Conservation (phyloP, 1,140 invertebrate genomes). For the Papilio glaucus region DNA sequence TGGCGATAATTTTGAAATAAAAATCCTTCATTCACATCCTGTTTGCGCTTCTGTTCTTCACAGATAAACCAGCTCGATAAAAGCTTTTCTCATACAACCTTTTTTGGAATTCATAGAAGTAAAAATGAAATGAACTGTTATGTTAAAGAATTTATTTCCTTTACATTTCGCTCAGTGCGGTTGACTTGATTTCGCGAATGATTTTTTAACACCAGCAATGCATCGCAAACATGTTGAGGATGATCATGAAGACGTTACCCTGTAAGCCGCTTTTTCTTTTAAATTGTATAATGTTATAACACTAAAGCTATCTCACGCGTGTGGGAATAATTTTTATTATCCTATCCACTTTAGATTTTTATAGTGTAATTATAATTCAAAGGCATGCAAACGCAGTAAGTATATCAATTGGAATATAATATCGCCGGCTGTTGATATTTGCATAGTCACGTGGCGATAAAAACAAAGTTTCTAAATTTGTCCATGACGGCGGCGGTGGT, state of each 20-base stretch:
- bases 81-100: too few species aligned
- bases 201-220: too few species aligned
- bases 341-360: neutral
- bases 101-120: too few species aligned
- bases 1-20: neutral
- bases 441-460: conserved; percentile 32
- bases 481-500: conserved; percentile 18
- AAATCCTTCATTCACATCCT: neutral
- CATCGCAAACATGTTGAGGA: too few species aligned
- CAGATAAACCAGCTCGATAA: too few species aligned
- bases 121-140: too few species aligned
- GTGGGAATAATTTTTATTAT: neutral
- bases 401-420: conserved; percentile 16
- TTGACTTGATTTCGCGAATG: too few species aligned
- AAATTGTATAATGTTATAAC: too few species aligned
- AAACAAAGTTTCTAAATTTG: conserved; percentile 29
- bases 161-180: too few species aligned
- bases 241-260: too few species aligned
- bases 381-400: neutral
- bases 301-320: neutral
- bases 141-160: too few species aligned
- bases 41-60: neutral
- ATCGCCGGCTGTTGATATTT: conserved; percentile 5
- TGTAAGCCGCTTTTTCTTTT: too few species aligned
- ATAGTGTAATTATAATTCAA: neutral